Evolutionary conservation across 1,140 invertebrate genomes (phyloP).

Genomic region (Wiebesia pumilae): DNA sequence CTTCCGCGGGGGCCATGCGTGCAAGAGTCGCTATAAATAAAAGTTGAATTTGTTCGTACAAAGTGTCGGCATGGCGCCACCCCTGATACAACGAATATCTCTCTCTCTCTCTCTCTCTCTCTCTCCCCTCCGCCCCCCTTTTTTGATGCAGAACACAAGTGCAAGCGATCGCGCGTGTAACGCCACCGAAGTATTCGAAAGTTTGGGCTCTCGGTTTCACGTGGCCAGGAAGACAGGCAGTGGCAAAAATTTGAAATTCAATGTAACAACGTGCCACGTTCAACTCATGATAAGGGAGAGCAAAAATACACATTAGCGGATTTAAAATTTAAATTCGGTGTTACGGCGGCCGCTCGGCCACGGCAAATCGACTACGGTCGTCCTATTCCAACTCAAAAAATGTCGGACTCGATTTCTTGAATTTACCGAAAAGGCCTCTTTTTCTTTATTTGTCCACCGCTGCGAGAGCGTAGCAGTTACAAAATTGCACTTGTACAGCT

Average conservation of each 20-base stretch:
- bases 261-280: conserved; percentile 45
- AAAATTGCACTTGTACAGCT: background rate
- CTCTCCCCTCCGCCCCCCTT: background rate
- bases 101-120: background rate
- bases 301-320: conserved; percentile 74
- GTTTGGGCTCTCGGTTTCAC: conserved; percentile 51
- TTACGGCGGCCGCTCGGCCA: background rate
- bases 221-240: too few relatives aligned
- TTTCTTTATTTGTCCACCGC: background rate
- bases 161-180: conserved; percentile 63
- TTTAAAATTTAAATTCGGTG: conserved; percentile 72
- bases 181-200: conserved; percentile 62
- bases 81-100: background rate
- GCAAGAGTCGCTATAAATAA: conserved; percentile 64
- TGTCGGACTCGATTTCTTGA: conserved; percentile 33
- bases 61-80: conserved; percentile 21
- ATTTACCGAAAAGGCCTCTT: background rate
- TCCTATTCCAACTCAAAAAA: conserved; percentile 1
- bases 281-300: background rate
- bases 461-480: background rate
- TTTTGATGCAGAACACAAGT: conserved; percentile 16
- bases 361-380: conserved; percentile 55
- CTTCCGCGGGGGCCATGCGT: conserved; percentile 48
- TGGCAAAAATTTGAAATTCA: conserved; percentile 71
- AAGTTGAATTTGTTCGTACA: conserved; percentile 57